These are phyloP conservation scores for Hippolais icterina DNA, from an alignment of 2,113 vertebrate species.

Conservation along the genomic window DNA sequence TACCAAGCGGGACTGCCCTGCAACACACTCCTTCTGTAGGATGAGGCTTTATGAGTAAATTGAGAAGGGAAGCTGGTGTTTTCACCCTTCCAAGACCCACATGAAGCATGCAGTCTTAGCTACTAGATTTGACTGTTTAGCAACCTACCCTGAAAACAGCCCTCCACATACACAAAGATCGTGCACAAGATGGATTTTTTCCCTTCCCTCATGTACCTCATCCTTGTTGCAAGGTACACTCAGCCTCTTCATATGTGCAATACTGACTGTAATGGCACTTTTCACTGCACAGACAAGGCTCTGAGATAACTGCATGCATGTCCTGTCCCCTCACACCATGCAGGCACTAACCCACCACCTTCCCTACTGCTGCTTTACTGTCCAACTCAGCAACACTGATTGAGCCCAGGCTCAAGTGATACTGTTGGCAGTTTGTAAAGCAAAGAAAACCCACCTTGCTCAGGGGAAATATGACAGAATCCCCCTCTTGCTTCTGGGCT, in stretches of 20 bases:
- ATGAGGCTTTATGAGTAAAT: background rate
- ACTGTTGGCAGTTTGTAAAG: rapidly evolving
- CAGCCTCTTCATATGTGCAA: background rate
- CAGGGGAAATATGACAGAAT: background rate
- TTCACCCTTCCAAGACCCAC: background rate
- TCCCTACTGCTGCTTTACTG: background rate
- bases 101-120: background rate
- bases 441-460: background rate
- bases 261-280: too few species aligned
- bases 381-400: background rate
- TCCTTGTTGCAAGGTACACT: rapidly evolving
- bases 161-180: rapidly evolving
- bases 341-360: background rate
- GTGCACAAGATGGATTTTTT: background rate
- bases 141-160: background rate
- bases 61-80: background rate
- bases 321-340: background rate
- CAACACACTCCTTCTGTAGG: background rate
- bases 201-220: rapidly evolving
- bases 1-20: rapidly evolving
- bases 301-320: rapidly evolving
- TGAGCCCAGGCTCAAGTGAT: rapidly evolving
- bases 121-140: background rate
- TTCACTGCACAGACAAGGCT: rapidly evolving
- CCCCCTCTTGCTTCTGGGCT: rapidly evolving